These are phyloP conservation scores for Rotaria macrura DNA, from an alignment of 2,888 invertebrate species.

Conservation along the genomic window DNA sequence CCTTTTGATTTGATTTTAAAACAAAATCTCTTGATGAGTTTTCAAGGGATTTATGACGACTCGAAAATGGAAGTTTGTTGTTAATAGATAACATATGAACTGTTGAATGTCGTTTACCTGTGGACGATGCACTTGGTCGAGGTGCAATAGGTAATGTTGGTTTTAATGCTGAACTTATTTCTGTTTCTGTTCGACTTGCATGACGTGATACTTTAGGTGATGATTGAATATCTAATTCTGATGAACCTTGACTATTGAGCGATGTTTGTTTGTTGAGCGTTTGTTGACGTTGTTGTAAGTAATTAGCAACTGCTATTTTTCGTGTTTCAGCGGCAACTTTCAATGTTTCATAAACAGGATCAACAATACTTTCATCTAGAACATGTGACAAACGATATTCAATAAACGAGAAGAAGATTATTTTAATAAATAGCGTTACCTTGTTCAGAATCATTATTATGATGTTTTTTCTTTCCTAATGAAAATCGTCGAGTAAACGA, in stretches of 20 bases:
- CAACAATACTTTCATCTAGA: background rate
- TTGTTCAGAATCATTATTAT: background rate
- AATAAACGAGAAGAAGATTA: background rate
- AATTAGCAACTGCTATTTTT: background rate
- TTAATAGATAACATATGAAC: background rate
- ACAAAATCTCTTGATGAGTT: background rate
- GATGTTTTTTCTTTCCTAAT: background rate
- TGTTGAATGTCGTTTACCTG: background rate
- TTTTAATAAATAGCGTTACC: background rate
- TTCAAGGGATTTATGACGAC: background rate
- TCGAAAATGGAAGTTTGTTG: background rate
- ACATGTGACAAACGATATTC: too few relatives aligned
- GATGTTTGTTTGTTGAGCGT: background rate
- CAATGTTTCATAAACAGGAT: conserved; percentile 18
- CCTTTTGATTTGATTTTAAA: background rate
- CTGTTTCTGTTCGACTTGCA: background rate
- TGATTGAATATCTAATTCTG: background rate
- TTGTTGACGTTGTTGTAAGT: conserved; percentile 18
- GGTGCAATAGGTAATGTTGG: background rate
- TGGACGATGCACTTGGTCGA: background rate
- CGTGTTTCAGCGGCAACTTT: background rate
- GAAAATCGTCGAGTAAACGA: conserved; percentile 16
- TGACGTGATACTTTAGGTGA: background rate
- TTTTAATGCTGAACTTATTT: background rate
- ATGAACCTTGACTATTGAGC: conserved; percentile 5